These are phyloP conservation scores for Morone saxatilis DNA, from an alignment of 2,113 vertebrate species.

Conservation along the genomic window DNA sequence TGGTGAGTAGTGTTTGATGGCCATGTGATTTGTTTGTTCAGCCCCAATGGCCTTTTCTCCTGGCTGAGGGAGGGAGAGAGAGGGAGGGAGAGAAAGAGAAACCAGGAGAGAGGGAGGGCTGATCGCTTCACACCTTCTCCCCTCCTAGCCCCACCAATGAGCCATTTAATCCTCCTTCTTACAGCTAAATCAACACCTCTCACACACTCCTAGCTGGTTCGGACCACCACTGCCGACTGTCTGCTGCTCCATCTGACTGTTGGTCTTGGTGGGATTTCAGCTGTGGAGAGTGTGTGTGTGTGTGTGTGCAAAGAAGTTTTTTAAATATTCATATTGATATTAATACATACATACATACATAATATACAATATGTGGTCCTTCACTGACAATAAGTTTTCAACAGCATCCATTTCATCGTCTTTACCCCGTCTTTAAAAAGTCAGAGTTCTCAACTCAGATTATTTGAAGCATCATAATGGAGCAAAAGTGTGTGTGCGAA, in stretches of 20 bases:
- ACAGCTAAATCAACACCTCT: constrained; percentile 85
- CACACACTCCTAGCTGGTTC: constrained; percentile 73
- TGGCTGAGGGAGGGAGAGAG: constrained; percentile 64
- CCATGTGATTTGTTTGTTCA: constrained; percentile 94
- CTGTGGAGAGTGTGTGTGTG: not conserved
- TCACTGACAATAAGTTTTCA: not conserved
- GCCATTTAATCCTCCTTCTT: constrained; percentile 92
- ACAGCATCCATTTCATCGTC: not conserved
- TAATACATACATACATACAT: too few relatives aligned
- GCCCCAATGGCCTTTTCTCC: constrained; percentile 89
- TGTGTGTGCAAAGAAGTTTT: not conserved
- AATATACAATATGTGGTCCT: not conserved
- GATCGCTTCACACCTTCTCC: constrained; percentile 90
- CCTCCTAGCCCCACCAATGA: constrained; percentile 92
- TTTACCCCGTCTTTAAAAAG: not conserved
- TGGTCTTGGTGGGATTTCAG: constrained; percentile 19
- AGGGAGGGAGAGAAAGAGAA: constrained; percentile 59
- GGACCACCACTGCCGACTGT: constrained; percentile 65
- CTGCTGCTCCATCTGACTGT: constrained; percentile 43
- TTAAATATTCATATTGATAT: not conserved
- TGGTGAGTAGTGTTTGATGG: constrained; percentile 90
- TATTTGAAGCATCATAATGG: not conserved
- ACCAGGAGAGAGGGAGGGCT: constrained; percentile 72
- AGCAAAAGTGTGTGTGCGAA: not conserved
- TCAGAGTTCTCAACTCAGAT: constrained; percentile 2